Evolutionary conservation across 2,888 invertebrate species (phyloP).

Genomic region (Oligia fasciuncula): DNA sequence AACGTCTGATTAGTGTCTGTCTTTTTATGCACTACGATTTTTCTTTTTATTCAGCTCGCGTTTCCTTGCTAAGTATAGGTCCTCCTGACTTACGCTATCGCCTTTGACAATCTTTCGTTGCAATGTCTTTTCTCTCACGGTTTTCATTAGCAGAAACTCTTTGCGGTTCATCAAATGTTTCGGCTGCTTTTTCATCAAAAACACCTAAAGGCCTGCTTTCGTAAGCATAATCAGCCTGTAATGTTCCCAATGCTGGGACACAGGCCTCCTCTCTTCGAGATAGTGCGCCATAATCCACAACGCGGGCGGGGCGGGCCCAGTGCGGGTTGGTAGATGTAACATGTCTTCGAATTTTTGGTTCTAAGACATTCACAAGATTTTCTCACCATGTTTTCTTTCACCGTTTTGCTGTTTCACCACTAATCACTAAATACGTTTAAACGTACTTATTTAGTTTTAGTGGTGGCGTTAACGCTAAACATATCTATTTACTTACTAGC

Average conservation of each 20-base stretch:
- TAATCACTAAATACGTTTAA: neutral
- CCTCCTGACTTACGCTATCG: constrained; percentile 12
- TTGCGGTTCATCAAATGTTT: neutral
- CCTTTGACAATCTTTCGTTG: constrained; percentile 1
- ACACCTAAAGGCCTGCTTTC: neutral
- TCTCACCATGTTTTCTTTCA: too few species aligned
- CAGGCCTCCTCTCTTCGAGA: neutral
- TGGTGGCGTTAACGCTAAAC: neutral
- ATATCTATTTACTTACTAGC: neutral
- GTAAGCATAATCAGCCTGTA: neutral
- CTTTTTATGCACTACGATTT: constrained; percentile 54
- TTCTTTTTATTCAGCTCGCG: constrained; percentile 59
- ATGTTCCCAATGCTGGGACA: neutral
- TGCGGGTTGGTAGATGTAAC: neutral
- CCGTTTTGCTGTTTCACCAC: neutral
- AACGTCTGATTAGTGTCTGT: constrained; percentile 65
- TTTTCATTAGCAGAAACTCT: neutral
- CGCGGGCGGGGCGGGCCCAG: neutral
- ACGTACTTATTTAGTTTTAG: too few species aligned
- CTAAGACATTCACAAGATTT: neutral
- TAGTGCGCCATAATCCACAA: too few species aligned
- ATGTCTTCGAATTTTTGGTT: neutral
- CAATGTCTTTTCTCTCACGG: constrained; percentile 6
- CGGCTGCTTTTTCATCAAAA: neutral
- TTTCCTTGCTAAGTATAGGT: constrained; percentile 39